Conservation (phyloP, 2,888 invertebrate genomes). For the Ernsta delagoae region DNA sequence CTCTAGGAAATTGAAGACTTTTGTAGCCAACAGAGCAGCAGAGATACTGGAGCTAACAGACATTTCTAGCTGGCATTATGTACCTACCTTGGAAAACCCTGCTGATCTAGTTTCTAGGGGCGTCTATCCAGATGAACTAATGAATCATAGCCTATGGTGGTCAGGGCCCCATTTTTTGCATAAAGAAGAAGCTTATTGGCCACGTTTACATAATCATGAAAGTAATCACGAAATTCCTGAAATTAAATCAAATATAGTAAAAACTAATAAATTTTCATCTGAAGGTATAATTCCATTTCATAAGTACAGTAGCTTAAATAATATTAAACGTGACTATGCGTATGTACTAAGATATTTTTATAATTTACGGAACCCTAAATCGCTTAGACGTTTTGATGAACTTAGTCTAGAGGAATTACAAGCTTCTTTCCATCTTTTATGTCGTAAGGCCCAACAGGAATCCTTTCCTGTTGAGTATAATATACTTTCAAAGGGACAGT, state of each 20-base stretch:
- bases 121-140: neutral
- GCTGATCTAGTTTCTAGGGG: neutral
- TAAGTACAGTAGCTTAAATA: neutral
- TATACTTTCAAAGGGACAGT: neutral
- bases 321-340: neutral
- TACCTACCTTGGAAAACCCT: neutral
- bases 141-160: neutral
- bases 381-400: conserved; percentile 1
- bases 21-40: neutral
- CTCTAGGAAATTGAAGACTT: neutral
- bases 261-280: neutral
- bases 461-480: neutral
- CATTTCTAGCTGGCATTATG: neutral
- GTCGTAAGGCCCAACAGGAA: conserved; percentile 1
- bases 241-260: conserved; percentile 1
- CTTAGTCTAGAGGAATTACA: neutral
- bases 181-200: neutral
- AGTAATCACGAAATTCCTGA: neutral
- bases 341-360: neutral
- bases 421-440: neutral
- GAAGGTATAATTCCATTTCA: neutral
- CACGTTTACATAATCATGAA: neutral
- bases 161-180: neutral
- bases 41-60: neutral
- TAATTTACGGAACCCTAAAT: neutral